Base-by-base conservation (phyloP, 2,888 invertebrate species). In the Pseudanteris insignis region DNA sequence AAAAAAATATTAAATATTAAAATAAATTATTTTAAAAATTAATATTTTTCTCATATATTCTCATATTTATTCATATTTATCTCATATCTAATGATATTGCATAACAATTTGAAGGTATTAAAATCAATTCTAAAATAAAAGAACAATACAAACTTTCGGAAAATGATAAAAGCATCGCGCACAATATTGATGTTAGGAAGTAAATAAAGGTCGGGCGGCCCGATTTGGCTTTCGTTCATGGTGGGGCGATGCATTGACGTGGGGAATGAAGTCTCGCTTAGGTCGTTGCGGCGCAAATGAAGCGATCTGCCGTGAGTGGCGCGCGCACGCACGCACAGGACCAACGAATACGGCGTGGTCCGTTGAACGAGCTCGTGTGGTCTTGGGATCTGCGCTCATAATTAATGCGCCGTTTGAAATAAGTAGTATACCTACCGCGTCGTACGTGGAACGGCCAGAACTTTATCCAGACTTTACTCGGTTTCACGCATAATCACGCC, bases 321-420 rank as follows among this genome's bases (percentile, higher is more conserved):
- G 15, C 25, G 55, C 15, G 48, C 43, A 24, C 28, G 26, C n/a
- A n/a, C n/a, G n/a, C n/a, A n/a, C n/a, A n/a, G 32, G 13, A 41
- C 30, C 38, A 53, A n/a, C 33, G 36, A 53, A 62, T 47, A 30
- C 57, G 44, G 55, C 51, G 50, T 46, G 41, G 44, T 37, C 40
- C 34, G 53, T 51, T 51, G 57, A 40, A 1, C 37, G 37, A 64
- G 34, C 46, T 54, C 40, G 62, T 57, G 63, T 50, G 60, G 59
- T 64, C 66, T 62, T 25, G 40, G 41, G 57, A 57, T 61, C 61
- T 65, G 40, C 44, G 55, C 32, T 57, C 40, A 48, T 57, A 60
- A 60, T 60, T 64, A 60, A 64, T 60, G 60, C 60, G 60, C 55
- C 55, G 53, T 53, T 55, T 53, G 48, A 33, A 64, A 57, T 60